phyloP scores from a whole-genome alignment of 1,140 invertebrate genomes.

The Onthophagus taurus region DNA sequence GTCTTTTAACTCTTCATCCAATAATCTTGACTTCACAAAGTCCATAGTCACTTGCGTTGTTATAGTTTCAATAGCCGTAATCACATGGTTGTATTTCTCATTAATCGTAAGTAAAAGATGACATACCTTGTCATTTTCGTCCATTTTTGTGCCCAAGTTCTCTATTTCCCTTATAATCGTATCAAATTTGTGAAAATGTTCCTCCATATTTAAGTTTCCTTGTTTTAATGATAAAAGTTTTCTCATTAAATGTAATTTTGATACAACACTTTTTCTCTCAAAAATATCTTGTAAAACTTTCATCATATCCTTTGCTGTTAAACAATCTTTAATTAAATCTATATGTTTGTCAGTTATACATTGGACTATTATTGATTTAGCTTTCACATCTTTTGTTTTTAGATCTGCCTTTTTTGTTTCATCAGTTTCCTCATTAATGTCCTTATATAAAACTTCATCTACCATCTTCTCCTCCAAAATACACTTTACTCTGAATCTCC shows the following conservation, averaged over 20 bases:
- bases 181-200: conserved; percentile 15
- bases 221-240: conserved; percentile 18
- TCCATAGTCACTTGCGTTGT: neutral
- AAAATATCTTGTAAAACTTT: conserved; percentile 15
- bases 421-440: neutral
- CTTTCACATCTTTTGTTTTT: conserved; percentile 1
- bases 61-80: conserved; percentile 19
- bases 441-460: neutral
- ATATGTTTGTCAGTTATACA: conserved; percentile 8
- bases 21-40: conserved; percentile 21
- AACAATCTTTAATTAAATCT: conserved; percentile 15
- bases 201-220: conserved; percentile 14
- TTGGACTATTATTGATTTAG: conserved; percentile 3
- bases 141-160: conserved; percentile 31
- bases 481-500: neutral
- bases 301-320: conserved; percentile 16
- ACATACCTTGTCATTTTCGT: conserved; percentile 33
- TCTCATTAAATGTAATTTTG: conserved; percentile 15
- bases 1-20: conserved; percentile 33
- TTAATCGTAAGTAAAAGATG: conserved; percentile 33
- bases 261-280: conserved; percentile 18
- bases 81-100: conserved; percentile 29
- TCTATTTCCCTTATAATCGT: conserved; percentile 15
- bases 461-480: conserved; percentile 11
- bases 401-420: neutral